Base-by-base conservation (phyloP, 2,888 invertebrate genomes). In the Cheilosia pagana region DNA sequence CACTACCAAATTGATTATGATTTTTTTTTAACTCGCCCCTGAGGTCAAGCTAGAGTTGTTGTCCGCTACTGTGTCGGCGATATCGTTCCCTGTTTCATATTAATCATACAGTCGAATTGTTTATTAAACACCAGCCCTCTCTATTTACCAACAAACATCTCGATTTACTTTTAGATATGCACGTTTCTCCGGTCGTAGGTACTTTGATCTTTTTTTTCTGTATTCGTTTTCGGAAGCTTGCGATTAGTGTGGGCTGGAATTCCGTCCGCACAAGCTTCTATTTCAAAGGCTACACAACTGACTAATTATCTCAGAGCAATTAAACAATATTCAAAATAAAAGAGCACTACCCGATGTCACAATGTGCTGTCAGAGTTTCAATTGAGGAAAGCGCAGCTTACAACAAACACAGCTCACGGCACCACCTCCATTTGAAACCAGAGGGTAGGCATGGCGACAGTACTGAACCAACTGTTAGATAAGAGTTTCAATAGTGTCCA, bases 291-390 rank as follows among this genome's bases (percentile, higher is more conserved):
- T 60, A 16, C 16, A 3, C 10, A 67, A 55, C 59, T 53, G 19
- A 35, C 48, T 67, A 67, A 82, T 82, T 77, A 82, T 67, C 72
- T 78, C 78, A 53, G 72, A 67, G 48, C 72, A 82, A 82, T 82
- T 82, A 82, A 67, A 72, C 60, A 78, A 72, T 67, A 55, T 72
- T 72, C 59, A n/a, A 52, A 60, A 71, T 57, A 50, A 63, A 53
- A 28, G 23, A 31, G n/a, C 45, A 43, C 43, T 60, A 45, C 25
- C 23, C 43, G 16, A 39, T 41, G 28, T 45, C 67, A 39, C 12
- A 45, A 16, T 28, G 16, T 7, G 63, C 68, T 81, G 68, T 14
- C 60, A 52, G 71, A 71, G 65, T 12, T 41, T n/a, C 53, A 71
- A 72, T 60, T 62, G 60, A 77, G 67, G 45, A 65, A 48, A 48